phyloP scores from a whole-genome alignment of 2,797 vertebrate genomes.

The Morelia viridis region DNA sequence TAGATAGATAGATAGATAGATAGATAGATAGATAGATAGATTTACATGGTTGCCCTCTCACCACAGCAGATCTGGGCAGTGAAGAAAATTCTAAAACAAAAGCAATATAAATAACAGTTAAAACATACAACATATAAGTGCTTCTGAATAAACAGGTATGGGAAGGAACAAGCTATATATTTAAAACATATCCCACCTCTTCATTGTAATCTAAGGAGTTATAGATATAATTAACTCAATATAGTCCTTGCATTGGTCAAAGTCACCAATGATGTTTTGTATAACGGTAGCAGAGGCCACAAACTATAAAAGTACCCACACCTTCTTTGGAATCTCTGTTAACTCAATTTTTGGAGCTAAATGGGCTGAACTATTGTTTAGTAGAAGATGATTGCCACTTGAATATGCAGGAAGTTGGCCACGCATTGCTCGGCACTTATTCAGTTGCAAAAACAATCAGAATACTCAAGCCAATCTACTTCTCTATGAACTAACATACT shows the following conservation, averaged over 20 bases:
- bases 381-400: not conserved
- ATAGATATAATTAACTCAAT: not conserved
- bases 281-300: not conserved
- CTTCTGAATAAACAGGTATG: not conserved
- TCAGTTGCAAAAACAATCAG: not conserved
- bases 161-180: not conserved
- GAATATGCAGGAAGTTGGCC: not conserved
- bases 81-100: not conserved
- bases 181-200: not conserved
- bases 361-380: not conserved
- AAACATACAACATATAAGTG: not conserved
- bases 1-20: not conserved
- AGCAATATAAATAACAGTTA: not conserved
- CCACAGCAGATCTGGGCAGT: not conserved
- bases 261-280: not conserved
- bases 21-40: no score
- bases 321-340: not conserved
- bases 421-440: not conserved
- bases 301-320: not conserved
- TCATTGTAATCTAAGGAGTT: not conserved
- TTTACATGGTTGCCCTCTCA: not conserved
- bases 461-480: not conserved
- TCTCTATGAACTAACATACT: not conserved
- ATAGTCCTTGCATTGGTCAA: not conserved
- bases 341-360: not conserved